Evolutionary conservation across 2,797 vertebrate species (phyloP), one percentile per base, ranked within the genome.

Genomic region (Gymnocypris eckloni): DNA sequence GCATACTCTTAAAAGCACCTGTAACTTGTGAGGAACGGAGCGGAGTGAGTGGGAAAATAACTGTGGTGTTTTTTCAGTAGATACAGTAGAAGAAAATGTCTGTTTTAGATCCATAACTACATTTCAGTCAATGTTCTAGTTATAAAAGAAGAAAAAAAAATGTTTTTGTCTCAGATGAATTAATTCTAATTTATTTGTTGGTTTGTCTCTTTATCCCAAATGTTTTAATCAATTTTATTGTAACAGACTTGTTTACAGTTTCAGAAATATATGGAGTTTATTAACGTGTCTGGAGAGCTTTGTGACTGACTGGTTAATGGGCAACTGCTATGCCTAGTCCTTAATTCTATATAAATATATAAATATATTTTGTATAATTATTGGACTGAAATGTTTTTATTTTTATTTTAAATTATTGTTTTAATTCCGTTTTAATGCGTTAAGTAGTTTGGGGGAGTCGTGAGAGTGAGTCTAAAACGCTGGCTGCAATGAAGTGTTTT

Each of bases 331-430:
- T 91, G 90, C 91, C 90, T 90, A 89, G 90, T 92, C 90, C 90
- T 91, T 92, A 91, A 92, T 92, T 92, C 90, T 90, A 91, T 92
- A 92, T 92, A 91, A 92, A 92, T 92, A 92, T 92, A 91, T 92
- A 91, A 91, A 92, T 92, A 91, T 92, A 91, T 93, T 92, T 92
- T 93, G 91, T 92, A 92, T 93, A 91, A 91, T 91, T 93, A 91
- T 92, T 91, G 90, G 90, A 91, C 92, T 82, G 83, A 87, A 90
- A 88, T 92, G 83, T 85, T 92, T 88, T 89, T 86, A 33, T 89
- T 87, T 82, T 86, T 59, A 52, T 85, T 87, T 88, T 50, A 56
- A 86, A 76, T 87, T 78, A 66, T 90, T 87, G 67, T 83, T 90
- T 90, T 81, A 87, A 89, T 88, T 88, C 81, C n/a, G 52, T 73